Conservation (phyloP, 2,888 invertebrate species). For the Steromphala cineraria region DNA sequence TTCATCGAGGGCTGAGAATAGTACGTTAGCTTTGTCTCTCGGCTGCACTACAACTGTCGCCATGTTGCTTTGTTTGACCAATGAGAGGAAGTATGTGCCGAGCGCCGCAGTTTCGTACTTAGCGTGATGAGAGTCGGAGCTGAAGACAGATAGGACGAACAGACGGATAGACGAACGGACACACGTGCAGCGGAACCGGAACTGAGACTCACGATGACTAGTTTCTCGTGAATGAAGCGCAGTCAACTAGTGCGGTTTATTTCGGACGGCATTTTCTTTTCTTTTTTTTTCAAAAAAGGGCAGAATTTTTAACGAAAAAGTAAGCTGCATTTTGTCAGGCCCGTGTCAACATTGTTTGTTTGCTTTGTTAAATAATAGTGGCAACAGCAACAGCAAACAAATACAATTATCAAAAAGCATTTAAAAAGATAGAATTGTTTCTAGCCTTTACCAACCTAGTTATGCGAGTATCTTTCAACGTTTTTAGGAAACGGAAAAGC, state of each 20-base stretch:
- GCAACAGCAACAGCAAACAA: no score
- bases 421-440: no score
- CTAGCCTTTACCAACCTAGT: no score
- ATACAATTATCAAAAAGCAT: no score
- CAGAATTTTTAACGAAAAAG: background rate
- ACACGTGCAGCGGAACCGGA: background rate
- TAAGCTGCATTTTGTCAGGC: background rate
- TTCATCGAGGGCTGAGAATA: slow-evolving; percentile 6
- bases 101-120: background rate
- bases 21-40: slow-evolving; percentile 5
- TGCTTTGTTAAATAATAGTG: no score
- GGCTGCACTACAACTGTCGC: slow-evolving; percentile 7
- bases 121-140: background rate
- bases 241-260: slow-evolving; percentile 2
- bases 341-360: background rate
- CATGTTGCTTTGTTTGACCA: slow-evolving; percentile 19
- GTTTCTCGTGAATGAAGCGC: background rate
- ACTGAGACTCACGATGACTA: background rate
- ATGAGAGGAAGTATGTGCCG: slow-evolving; percentile 1
- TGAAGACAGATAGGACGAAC: no score
- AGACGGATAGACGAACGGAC: no score
- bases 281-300: background rate
- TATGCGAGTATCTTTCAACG: no score
- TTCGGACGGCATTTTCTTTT: background rate
- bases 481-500: no score